Evolutionary conservation across 1,140 invertebrate species (phyloP).

Genomic region (Asbolus verrucosus): DNA sequence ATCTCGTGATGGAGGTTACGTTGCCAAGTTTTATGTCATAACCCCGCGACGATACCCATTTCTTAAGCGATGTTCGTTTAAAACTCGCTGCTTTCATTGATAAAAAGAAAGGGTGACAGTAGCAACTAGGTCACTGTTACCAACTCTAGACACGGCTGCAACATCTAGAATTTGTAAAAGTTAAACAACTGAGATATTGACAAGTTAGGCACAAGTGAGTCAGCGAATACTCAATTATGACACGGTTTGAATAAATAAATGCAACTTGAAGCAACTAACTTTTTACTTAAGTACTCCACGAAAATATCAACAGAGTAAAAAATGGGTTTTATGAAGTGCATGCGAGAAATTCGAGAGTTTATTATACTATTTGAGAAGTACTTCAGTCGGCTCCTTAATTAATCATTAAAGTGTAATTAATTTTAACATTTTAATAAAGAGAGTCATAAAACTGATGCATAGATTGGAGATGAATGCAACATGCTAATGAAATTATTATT

Average conservation of each 20-base stretch:
- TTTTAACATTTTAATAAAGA: conserved; percentile 29
- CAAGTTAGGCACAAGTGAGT: background rate
- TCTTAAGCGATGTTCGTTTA: too few species aligned
- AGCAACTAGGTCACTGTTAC: conserved; percentile 34
- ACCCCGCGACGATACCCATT: too few species aligned
- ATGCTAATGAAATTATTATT: conserved; percentile 17
- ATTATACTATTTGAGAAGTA: conserved; percentile 9
- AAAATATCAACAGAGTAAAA: too few species aligned
- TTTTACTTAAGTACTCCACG: too few species aligned
- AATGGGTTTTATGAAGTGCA: too few species aligned
- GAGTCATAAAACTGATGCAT: conserved; percentile 5
- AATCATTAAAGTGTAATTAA: conserved; percentile 25
- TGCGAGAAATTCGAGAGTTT: background rate
- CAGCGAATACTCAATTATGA: conserved; percentile 4
- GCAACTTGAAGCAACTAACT: too few species aligned
- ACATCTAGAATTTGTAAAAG: conserved; percentile 4
- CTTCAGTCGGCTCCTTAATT: conserved; percentile 7
- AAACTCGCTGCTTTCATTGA: too few species aligned
- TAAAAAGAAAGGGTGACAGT: too few species aligned
- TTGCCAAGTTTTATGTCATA: too few species aligned
- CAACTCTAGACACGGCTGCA: background rate
- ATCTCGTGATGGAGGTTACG: too few species aligned
- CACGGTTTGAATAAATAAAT: background rate
- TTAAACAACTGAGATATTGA: background rate
- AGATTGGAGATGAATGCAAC: conserved; percentile 13